Conservation (phyloP, 2,888 invertebrate genomes). For the Entomobrya multifasciata region DNA sequence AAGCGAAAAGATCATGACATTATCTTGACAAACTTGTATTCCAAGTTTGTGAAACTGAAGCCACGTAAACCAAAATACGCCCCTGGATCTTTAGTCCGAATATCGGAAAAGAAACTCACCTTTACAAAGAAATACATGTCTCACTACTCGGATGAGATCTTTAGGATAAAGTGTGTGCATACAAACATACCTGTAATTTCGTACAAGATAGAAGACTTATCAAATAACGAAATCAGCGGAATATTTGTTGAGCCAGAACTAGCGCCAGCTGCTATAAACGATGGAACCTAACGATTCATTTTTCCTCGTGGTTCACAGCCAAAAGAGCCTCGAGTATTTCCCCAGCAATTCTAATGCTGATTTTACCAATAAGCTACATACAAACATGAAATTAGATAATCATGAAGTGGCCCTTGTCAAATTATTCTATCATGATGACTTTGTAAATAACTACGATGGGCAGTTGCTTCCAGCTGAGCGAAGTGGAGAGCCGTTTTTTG, state of each 20-base stretch:
- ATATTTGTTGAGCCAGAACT: too few species aligned
- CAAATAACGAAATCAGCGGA: too few species aligned
- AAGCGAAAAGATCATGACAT: conserved; percentile 17
- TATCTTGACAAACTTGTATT: neutral
- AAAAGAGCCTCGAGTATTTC: too few species aligned
- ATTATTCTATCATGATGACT: neutral
- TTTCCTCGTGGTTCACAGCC: too few species aligned
- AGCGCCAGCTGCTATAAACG: too few species aligned
- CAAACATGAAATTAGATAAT: too few species aligned
- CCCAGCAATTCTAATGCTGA: too few species aligned
- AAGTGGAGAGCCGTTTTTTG: neutral
- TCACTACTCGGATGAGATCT: conserved; percentile 13
- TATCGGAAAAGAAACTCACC: neutral
- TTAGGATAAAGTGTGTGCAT: neutral
- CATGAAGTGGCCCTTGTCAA: too few species aligned
- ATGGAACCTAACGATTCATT: too few species aligned
- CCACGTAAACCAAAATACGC: neutral
- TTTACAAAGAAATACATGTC: conserved; percentile 2
- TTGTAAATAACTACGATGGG: neutral
- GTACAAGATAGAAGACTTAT: conserved; percentile 30
- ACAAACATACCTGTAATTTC: conserved; percentile 31
- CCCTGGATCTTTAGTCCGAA: neutral
- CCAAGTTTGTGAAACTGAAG: neutral
- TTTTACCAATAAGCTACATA: too few species aligned
- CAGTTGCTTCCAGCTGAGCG: neutral